Evolutionary conservation across 2,113 vertebrate species (phyloP), one percentile per base, ranked within the genome.

Genomic region (Caranx melampygus): DNA sequence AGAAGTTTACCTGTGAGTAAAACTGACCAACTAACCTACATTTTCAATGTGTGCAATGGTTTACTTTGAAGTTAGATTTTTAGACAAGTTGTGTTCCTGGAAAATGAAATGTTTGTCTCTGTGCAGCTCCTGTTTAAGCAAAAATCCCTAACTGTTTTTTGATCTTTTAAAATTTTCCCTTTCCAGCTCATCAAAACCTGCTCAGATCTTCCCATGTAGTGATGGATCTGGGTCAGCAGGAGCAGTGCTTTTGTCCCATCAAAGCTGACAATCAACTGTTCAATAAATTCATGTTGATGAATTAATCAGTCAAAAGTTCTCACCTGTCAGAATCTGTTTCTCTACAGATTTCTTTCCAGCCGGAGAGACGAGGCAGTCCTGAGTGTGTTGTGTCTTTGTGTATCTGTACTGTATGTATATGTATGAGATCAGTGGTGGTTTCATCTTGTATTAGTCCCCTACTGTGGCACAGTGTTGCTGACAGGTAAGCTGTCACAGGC

Each of bases 401-500:
- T 47, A 6, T 35, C 26, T 26, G 34, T 3, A 21, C 6, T 59
- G 15, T 81, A 18, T 57, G 10, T 33, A n/a, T 34, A 33, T 31
- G 1, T 37, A 14, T 35, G 35, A 52, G 26, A 61, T 18, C 33
- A 60, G n/a, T 37, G 12, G 54, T 51, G 68, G 67, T 68, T 79
- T 81, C 79, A 37, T 71, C 54, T 86, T 34, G 47, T 26, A 65
- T 85, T 64, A 78, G 72, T 64, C 42, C 63, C 59, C 33, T 31
- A n/a, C 10, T 45, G n/a, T 47, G 52, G 34, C 34, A 52, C 72
- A 82, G 26, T 59, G 64, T 57, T 59, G 54, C 21, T 90, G 82
- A 83, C 85, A 84, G 82, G 83, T 77, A 34, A 84, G 68, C 57
- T 64, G 72, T 87, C 72, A 67, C 60, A 82, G 34, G 75, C 61